Conservation (phyloP, 2,797 vertebrate genomes). For the Phaenicophaeus curvirostris region DNA sequence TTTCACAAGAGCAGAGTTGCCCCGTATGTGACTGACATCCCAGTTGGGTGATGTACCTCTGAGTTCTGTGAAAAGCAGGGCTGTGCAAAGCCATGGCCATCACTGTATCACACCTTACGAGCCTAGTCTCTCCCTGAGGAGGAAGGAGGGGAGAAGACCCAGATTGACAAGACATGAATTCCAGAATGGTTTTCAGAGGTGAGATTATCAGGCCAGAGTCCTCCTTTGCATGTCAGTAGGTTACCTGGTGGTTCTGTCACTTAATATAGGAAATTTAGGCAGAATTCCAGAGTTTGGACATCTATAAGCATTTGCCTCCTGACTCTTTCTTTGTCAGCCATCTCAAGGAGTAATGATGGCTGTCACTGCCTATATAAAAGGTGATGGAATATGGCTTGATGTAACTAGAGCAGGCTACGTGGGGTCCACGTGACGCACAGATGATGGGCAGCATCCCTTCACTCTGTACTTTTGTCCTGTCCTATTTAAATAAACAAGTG, state of each 20-base stretch:
- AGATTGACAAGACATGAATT: accelerated
- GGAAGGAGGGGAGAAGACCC: background rate
- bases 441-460: background rate
- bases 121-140: background rate
- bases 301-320: background rate
- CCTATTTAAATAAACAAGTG: background rate
- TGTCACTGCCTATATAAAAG: constrained; percentile 4
- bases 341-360: background rate
- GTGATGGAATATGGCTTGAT: constrained; percentile 44
- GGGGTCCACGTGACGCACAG: background rate
- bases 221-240: background rate
- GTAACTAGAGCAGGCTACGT: background rate
- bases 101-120: background rate
- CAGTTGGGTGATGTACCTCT: accelerated
- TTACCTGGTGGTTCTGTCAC: background rate
- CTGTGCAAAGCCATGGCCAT: background rate
- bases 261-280: background rate
- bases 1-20: background rate
- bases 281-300: background rate
- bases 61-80: background rate
- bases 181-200: background rate
- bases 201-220: background rate
- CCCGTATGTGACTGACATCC: background rate
- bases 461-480: background rate
- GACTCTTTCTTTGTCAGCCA: background rate